These are phyloP conservation scores for Isurus oxyrinchus DNA, from an alignment of 2,113 vertebrate species.

Conservation along the genomic window DNA sequence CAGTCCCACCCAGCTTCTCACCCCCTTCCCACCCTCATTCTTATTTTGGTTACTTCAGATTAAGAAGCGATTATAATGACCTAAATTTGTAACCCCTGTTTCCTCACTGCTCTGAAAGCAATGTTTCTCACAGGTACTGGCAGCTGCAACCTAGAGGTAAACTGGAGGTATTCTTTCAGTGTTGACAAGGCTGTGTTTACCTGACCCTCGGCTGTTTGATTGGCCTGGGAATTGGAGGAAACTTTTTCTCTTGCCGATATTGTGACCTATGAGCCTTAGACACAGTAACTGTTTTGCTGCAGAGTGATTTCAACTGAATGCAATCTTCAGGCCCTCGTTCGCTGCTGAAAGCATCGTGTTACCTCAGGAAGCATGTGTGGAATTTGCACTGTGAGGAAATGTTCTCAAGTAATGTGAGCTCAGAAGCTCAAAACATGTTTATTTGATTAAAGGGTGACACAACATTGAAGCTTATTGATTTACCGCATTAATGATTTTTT, in stretches of 20 bases:
- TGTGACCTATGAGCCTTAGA: neutral
- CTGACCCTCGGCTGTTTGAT: neutral
- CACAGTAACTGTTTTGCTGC: neutral
- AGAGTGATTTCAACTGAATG: neutral
- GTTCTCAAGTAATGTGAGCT: neutral
- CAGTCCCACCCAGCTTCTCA: neutral
- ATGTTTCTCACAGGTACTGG: neutral
- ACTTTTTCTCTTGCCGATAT: neutral
- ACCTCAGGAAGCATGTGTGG: neutral
- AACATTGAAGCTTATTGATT: neutral
- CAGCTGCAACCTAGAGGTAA: neutral
- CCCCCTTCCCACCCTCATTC: neutral
- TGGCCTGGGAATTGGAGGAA: neutral
- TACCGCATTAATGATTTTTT: neutral
- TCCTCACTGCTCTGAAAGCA: neutral
- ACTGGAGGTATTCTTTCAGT: neutral
- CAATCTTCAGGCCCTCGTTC: neutral
- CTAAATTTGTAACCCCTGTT: neutral
- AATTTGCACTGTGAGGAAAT: neutral
- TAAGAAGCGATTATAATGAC: neutral
- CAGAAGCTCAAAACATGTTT: neutral
- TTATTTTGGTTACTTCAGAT: neutral
- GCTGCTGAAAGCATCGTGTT: neutral
- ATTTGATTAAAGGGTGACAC: neutral
- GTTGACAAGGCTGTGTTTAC: neutral